Evolutionary conservation across 1,140 invertebrate species (phyloP), one percentile per base, ranked within the genome.

Genomic region (Achroia grisella): DNA sequence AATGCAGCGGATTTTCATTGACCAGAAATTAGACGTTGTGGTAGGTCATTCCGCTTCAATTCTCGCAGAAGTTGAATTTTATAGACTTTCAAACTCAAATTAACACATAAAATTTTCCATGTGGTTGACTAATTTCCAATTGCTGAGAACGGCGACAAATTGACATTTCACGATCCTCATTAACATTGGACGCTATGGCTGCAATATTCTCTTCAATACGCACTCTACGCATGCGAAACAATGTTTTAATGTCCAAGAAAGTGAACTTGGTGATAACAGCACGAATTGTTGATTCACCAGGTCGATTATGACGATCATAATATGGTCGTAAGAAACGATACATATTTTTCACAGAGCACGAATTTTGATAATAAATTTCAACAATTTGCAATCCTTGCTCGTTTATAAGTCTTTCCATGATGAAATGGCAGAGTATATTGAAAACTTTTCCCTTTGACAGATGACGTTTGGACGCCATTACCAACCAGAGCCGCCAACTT

Each of bases 271-370:
- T 48, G 8, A 41, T 29, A 40, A 41, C 15, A 10, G 45, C 37
- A 39, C 14, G 36, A 48, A 48, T 48, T 30, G 36, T 27, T 33
- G 17, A 11, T 11, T 40, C 45, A 41, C 15, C 29, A 40, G 37
- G 31, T 35, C 33, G 45, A 40, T 48, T 48, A 40, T 48, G 37
- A 37, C 36, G 44, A 48, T n/a, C 37, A 40, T 40, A 33, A 34
- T 15, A 40, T 32, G 37, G 37, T 40, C 45, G 37, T 23, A 41
- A 33, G 9, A 17, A 10, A 8, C 37, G 45, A 23, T 23, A n/a
- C n/a, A n/a, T n/a, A n/a, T n/a, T n/a, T n/a, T n/a, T 23, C 17
- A 23, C 17, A 23, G 17, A 23, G 30, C 30, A 32, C 30, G 30
- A 32, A 32, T 32, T 32, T 8, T 32, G 30, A 11, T 32, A 32